A percentile compares a stretch with the other conserved stretches of the same genome.
phyloP scores from a whole-genome alignment of 2,113 vertebrate species.

The Scolopax mira region DNA sequence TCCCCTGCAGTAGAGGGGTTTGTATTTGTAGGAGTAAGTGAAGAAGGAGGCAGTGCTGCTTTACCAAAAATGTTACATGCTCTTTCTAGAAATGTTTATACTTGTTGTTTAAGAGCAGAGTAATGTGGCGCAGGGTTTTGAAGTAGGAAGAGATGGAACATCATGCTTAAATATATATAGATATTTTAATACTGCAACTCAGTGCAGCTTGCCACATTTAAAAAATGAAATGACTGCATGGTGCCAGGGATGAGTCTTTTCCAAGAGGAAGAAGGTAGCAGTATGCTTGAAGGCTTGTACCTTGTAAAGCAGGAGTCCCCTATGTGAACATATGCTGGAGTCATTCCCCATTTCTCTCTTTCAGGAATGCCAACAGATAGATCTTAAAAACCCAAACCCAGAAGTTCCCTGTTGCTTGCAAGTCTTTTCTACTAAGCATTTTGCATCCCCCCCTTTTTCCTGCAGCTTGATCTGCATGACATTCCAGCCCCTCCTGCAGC shows the following conservation, averaged over 20 bases:
- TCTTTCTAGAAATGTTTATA: background rate
- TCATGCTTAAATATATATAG: background rate
- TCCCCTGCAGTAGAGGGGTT: background rate
- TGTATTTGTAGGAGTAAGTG: background rate
- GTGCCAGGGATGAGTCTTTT: background rate
- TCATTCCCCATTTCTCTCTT: background rate
- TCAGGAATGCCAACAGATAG: background rate
- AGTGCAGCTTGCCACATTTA: background rate
- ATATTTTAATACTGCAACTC: background rate
- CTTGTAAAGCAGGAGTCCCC: background rate
- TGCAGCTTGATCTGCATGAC: background rate
- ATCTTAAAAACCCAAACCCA: background rate
- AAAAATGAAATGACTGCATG: background rate
- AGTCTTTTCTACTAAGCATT: background rate
- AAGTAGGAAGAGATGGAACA: background rate
- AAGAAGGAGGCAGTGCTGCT: background rate
- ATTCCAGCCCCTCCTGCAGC: background rate
- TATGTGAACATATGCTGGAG: fast-evolving
- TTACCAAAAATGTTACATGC: background rate
- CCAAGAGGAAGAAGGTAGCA: background rate
- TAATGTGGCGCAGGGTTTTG: background rate
- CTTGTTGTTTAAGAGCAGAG: background rate
- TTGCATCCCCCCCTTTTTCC: background rate
- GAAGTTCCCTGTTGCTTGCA: background rate
- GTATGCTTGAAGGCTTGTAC: background rate